Evolutionary conservation across 2,888 invertebrate species (phyloP), one percentile per base, ranked within the genome.

Genomic region (Phania funesta): DNA sequence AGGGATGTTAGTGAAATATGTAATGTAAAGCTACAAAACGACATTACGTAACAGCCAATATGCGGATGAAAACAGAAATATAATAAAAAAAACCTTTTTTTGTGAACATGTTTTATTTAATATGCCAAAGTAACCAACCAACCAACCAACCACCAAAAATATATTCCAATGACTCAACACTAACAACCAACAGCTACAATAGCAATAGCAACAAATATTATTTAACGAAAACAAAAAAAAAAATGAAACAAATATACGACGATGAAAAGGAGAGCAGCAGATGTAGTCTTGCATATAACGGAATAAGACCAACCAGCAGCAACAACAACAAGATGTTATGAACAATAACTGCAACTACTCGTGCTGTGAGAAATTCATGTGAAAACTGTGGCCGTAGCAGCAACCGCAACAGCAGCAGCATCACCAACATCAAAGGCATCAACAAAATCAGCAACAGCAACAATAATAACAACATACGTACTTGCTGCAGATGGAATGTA

Each of bases 21-120:
- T 41, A 70, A 74, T n/a, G 35, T 68, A 20, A 74, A 60, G 70
- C 83, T 83, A 81, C 81, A 81, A 83, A 79, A 79, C 79, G 68
- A 75, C 79, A 81, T 81, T 84, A 84, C 78, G 68, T 81, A 84
- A 84, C 74, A 71, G 56, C 62, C 64, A 78, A 74, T 68, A 82
- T 78, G 82, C 74, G 70, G 48, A 73, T 81, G 78, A 20, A 68
- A 50, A 64, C 48, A 67, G 68, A 68, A 68, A 68, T 62, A 68
- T 20, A 46, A 22, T 20, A 41, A 60, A 54, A 54, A 52, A 44
- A 56, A 46, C 35, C 38, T 62, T 24, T 26, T 58, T 44, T 71
- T 68, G 29, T 44, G 18, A 22, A 20, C 41, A 41, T 74, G 54
- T 70, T 70, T 73, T 78, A 52, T 78, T 82, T 65, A 74, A 82